Base-by-base conservation (phyloP, 2,888 invertebrate genomes). In the Bugulina stolonifera region DNA sequence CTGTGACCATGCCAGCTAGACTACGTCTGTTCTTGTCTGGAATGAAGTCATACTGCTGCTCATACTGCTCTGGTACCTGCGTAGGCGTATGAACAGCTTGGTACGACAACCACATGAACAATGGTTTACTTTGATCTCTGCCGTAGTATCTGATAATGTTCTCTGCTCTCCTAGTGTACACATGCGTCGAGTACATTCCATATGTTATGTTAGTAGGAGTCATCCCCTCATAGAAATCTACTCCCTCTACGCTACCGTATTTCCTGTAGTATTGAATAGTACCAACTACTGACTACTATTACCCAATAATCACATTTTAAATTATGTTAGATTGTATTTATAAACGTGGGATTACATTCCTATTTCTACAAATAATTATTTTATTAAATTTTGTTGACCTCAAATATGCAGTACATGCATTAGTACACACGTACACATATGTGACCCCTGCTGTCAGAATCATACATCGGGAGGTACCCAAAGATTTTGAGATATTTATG, bases 81-180 rank as follows among this genome's bases (percentile, higher is more conserved):
- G 94, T 85, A 0, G 90, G 90, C 81, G 91, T 91, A 85, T 94
- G 94, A 0, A 92, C 91, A 0, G 93, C 93, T 0, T 91, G 90
- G 83, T 94, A 93, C 0, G 92, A 89, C 70, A 94, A 84, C 83
- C 92, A 92, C 54, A 94, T 87, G 82, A 94, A 94, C 72, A 94
- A 81, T 0, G 94, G 93, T 14, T 64, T 32, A 27, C 5, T 27
- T 27, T 84, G 14, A 25, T 70, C 23, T 2, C 2, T 10, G 2
- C 27, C 70, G 10, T 35, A 14, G 23, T n/a, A 25, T 23, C 32
- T 43, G 10, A 70, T 70, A 25, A 70, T 22, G 27, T n/a, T 43
- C 32, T 70, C 70, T 23, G 70, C 70, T 52, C 70, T 35, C 27
- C 54, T 43, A 5, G 70, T 52, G 43, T 27, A 70, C 70, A 70